These are phyloP conservation scores for Mechanitis messenoides DNA, from an alignment of 2,888 invertebrate genomes.

Conservation along the genomic window DNA sequence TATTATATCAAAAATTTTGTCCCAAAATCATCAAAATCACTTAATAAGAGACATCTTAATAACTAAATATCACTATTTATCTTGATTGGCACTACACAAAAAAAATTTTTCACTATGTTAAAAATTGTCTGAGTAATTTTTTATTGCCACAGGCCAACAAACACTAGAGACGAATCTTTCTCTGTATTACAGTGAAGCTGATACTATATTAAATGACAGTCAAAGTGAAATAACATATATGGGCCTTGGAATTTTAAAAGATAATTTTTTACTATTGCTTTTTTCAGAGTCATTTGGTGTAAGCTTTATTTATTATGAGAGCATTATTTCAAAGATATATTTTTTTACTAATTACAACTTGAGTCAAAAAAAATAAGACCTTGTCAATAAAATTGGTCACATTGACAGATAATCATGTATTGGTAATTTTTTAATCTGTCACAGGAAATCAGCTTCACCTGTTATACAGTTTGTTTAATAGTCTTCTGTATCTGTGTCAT, in stretches of 20 bases:
- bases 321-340: too few species aligned
- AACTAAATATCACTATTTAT: neutral
- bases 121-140: too few species aligned
- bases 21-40: neutral
- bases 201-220: neutral
- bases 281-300: too few species aligned
- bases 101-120: too few species aligned
- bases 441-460: neutral
- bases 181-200: neutral
- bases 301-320: too few species aligned
- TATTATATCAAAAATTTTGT: constrained; percentile 34
- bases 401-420: too few species aligned
- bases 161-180: neutral
- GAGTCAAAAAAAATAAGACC: too few species aligned
- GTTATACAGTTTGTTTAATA: neutral
- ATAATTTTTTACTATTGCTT: too few species aligned
- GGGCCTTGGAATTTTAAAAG: too few species aligned
- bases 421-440: neutral
- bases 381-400: too few species aligned
- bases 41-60: neutral
- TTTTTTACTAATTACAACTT: too few species aligned
- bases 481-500: neutral
- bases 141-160: neutral
- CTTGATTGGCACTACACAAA: neutral
- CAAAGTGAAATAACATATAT: too few species aligned